phyloP scores from a whole-genome alignment of 1,140 invertebrate genomes.

The Anastatus disparis region DNA sequence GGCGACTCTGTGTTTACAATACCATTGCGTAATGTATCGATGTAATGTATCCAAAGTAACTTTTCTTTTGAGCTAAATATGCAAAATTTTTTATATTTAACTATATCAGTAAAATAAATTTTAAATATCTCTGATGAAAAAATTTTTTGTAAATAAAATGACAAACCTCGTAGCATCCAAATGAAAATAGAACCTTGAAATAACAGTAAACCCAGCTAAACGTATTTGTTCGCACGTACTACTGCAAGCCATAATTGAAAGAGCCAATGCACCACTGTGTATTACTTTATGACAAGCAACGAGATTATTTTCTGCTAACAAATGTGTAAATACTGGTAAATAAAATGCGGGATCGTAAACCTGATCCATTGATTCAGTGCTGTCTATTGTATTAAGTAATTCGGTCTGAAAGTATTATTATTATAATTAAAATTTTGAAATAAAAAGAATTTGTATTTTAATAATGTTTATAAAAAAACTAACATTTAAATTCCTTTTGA shows the following conservation, averaged over 20 bases:
- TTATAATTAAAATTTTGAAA: not conserved
- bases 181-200: slow-evolving; percentile 75
- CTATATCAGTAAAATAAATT: not conserved
- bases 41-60: slow-evolving; percentile 64
- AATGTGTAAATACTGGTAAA: slow-evolving; percentile 74
- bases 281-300: slow-evolving; percentile 75
- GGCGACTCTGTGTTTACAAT: slow-evolving; percentile 53
- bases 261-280: slow-evolving; percentile 72
- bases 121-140: too few relatives aligned
- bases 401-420: not conserved
- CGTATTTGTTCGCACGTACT: slow-evolving; percentile 71
- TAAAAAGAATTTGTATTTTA: not conserved
- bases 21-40: slow-evolving; percentile 67
- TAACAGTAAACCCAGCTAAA: slow-evolving; percentile 73
- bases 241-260: slow-evolving; percentile 73
- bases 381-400: not conserved
- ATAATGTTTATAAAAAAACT: not conserved
- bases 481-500: slow-evolving; percentile 55
- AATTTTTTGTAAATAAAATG: too few relatives aligned
- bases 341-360: slow-evolving; percentile 81
- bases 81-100: not conserved
- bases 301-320: slow-evolving; percentile 73
- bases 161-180: slow-evolving; percentile 73
- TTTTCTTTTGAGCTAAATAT: slow-evolving; percentile 65
- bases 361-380: slow-evolving; percentile 31